These are phyloP conservation scores for Tokudaia muenninki DNA, from an alignment of 2,797 vertebrate genomes.

Conservation along the genomic window DNA sequence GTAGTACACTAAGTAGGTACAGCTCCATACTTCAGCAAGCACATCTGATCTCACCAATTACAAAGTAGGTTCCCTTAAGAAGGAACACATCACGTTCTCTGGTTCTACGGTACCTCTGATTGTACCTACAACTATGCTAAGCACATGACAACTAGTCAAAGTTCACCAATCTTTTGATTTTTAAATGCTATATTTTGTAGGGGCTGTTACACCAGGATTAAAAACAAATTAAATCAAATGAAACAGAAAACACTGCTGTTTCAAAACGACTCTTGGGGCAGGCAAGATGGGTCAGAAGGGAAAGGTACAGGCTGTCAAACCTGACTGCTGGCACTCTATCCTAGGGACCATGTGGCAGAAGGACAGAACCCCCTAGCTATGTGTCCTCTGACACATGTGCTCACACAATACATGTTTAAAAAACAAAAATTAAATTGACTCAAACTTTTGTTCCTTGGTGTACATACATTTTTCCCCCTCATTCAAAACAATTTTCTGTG, in stretches of 20 bases:
- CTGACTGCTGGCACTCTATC: no score
- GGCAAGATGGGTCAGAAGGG: neutral
- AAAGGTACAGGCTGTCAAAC: neutral
- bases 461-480: neutral
- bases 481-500: neutral
- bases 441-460: neutral
- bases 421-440: neutral
- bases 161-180: neutral
- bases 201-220: constrained; percentile 33
- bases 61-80: neutral
- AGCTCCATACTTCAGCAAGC: neutral
- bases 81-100: neutral
- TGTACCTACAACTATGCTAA: neutral
- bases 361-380: neutral
- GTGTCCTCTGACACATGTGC: neutral
- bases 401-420: neutral
- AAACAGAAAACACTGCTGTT: constrained; percentile 42
- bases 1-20: neutral
- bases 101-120: neutral
- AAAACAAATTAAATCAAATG: constrained; percentile 26
- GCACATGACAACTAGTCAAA: neutral
- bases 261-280: constrained; percentile 20
- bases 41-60: neutral
- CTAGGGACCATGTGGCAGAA: neutral
- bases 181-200: constrained; percentile 19